Evolutionary conservation across 2,797 vertebrate genomes (phyloP), one percentile per base, ranked within the genome.

Genomic region (Muraenolepis orangiensis): DNA sequence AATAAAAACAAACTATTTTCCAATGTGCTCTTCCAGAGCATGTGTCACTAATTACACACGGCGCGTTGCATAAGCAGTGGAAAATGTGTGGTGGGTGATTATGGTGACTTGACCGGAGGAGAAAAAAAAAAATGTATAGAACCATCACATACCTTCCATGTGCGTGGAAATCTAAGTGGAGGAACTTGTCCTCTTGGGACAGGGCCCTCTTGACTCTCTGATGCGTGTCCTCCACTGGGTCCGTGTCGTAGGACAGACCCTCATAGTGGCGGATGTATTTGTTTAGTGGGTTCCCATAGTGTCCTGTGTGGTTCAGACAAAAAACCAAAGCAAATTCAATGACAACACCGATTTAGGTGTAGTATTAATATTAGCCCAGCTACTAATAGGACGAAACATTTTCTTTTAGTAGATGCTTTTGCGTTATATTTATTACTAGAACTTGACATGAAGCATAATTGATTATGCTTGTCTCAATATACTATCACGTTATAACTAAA

Each of bases 241-340:
- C 95, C 79, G 93, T 94, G 84, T 96, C 94, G 0, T 99, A 99
- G 73, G 96, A 96, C 84, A 99, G 92, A 78, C 97, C 98, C 93
- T 99, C 98, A 91, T 98, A 99, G 93, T 99, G 98, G 74, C 92
- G 95, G 87, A 99, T 96, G 84, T 96, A 95, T 88, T 97, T 96
- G 90, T 95, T 98, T 80, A 99, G 90, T 74, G 96, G 96, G 87
- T 98, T 99, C 87, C 97, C 96, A 89, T 97, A 98, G 70, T 97
- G 96, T 87, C 97, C 98, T 99, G 93, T 74, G 70, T 40, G 73
- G n/a, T 64, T 36, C 70, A 74, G 82, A 77, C 79, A 80, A 61
- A 81, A 40, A 79, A 26, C 57, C 23, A 64, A 64, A 64, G 57
- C n/a, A 64, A 26, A 11, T 26, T 12, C 57, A 64, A 2, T 61